Percentiles rank a stretch among this genome's conserved stretches.
Evolutionary conservation across 2,888 invertebrate genomes (phyloP).

Genomic region (Chesias legatella): DNA sequence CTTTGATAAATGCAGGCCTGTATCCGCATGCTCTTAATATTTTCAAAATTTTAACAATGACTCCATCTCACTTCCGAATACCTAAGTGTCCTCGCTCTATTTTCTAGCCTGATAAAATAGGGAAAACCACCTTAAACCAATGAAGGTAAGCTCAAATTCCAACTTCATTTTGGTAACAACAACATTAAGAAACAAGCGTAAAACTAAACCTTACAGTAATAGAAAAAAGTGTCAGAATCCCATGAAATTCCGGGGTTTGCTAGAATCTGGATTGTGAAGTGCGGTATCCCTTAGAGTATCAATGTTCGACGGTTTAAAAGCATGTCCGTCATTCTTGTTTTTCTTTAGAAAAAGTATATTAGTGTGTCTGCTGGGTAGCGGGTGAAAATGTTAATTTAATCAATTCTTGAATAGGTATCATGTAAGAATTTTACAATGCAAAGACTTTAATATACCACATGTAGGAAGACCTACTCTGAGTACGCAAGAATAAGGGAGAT

Average conservation of each 20-base stretch:
- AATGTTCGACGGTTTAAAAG: conserved; percentile 39
- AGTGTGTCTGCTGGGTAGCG: conserved; percentile 8
- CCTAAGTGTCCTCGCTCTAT: conserved; percentile 49
- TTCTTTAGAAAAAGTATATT: conserved; percentile 22
- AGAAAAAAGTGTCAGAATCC: conserved; percentile 9
- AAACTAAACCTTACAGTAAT: conserved; percentile 15
- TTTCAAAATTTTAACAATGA: conserved; percentile 42
- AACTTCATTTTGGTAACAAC: conserved; percentile 27
- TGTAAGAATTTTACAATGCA: no score
- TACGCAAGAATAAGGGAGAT: no score
- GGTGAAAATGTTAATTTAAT: not conserved
- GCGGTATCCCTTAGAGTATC: conserved; percentile 37
- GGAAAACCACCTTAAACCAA: conserved; percentile 12
- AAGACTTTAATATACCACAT: no score
- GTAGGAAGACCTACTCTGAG: no score
- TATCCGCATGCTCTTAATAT: conserved; percentile 48
- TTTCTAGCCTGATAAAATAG: conserved; percentile 40
- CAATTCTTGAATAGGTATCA: no score
- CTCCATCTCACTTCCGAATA: conserved; percentile 46
- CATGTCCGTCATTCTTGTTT: conserved; percentile 29
- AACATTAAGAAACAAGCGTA: conserved; percentile 41
- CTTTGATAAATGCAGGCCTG: no score
- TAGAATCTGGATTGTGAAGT: conserved; percentile 29
- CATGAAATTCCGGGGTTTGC: conserved; percentile 17
- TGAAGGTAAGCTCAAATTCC: conserved; percentile 9